phyloP scores from a whole-genome alignment of 2,797 vertebrate genomes.

The Euphonia xanthogaster region DNA sequence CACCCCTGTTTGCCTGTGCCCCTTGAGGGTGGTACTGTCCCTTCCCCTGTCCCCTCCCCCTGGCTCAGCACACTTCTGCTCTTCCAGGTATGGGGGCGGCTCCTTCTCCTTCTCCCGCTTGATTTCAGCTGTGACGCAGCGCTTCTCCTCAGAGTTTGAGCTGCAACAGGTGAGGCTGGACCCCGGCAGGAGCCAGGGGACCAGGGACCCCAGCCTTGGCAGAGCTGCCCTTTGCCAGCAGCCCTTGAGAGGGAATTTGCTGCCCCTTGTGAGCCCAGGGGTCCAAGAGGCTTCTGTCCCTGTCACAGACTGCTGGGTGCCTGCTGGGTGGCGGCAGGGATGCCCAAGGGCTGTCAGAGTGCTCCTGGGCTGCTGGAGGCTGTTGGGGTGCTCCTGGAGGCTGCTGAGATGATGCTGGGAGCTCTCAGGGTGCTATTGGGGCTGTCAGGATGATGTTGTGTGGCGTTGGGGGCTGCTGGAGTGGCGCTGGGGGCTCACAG shows the following conservation, averaged over 20 bases:
- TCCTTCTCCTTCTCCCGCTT: constrained; percentile 88
- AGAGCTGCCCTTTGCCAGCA: neutral
- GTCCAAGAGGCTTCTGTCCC: neutral
- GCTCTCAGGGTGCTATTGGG: neutral
- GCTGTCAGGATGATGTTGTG: neutral
- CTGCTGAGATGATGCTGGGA: neutral
- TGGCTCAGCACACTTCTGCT: neutral
- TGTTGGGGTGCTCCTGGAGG: neutral
- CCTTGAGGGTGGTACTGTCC: neutral
- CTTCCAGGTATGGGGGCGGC: constrained; percentile 81
- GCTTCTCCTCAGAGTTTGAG: constrained; percentile 86
- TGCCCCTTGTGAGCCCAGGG: neutral
- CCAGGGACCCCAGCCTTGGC: neutral
- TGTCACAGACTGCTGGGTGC: neutral
- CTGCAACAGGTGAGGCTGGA: constrained; percentile 82
- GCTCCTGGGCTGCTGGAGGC: neutral
- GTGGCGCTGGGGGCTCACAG: neutral
- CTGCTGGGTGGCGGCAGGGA: neutral
- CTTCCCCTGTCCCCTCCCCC: neutral
- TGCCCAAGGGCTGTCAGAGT: neutral
- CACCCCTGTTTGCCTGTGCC: accelerated
- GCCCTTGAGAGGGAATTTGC: neutral
- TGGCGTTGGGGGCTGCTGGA: neutral
- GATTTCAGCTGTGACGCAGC: constrained; percentile 77
- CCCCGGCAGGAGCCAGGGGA: accelerated